Evolutionary conservation across 2,797 vertebrate genomes (phyloP).

Genomic region (Ctenopoma kingsleyae): DNA sequence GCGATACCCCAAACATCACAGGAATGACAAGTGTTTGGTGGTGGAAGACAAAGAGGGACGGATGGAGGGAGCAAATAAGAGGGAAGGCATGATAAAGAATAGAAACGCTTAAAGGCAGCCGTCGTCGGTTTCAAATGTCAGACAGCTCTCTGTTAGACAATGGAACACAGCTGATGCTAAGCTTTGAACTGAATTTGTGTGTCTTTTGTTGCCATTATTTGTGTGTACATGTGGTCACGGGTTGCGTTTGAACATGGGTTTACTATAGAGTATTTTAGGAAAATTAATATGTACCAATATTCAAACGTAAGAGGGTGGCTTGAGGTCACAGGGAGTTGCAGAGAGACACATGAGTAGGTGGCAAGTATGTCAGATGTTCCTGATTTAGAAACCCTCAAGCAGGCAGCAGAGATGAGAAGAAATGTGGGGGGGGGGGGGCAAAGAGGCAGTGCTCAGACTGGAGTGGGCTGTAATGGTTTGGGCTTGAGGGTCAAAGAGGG

Average conservation of each 20-base stretch:
- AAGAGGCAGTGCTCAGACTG: conserved; percentile 41
- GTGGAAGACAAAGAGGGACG: conserved; percentile 52
- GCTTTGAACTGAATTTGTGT: conserved; percentile 78
- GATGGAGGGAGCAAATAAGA: conserved; percentile 56
- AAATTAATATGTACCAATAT: conserved; percentile 57
- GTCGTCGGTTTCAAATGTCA: conserved; percentile 67
- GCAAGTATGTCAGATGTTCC: conserved; percentile 66
- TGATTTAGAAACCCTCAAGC: conserved; percentile 77
- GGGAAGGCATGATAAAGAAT: conserved; percentile 68
- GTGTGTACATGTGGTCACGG: conserved; percentile 51
- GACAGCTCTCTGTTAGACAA: conserved; percentile 69
- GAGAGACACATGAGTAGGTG: conserved; percentile 67
- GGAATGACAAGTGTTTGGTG: conserved; percentile 69
- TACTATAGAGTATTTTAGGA: conserved; percentile 45
- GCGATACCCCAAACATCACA: conserved; percentile 70
- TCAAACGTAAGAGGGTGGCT: conserved; percentile 52
- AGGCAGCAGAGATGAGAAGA: conserved; percentile 37
- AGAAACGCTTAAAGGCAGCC: conserved; percentile 70
- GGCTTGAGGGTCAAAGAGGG: conserved; percentile 51
- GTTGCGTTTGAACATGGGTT: conserved; percentile 52
- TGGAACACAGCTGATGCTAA: conserved; percentile 72
- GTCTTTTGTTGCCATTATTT: conserved; percentile 43
- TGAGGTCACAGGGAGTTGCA: conserved; percentile 65
- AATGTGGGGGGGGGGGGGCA: conserved; percentile 28
- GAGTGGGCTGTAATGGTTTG: conserved; percentile 59